These are phyloP conservation scores for Podarcis lilfordi DNA, from an alignment of 2,797 vertebrate genomes.

Conservation along the genomic window DNA sequence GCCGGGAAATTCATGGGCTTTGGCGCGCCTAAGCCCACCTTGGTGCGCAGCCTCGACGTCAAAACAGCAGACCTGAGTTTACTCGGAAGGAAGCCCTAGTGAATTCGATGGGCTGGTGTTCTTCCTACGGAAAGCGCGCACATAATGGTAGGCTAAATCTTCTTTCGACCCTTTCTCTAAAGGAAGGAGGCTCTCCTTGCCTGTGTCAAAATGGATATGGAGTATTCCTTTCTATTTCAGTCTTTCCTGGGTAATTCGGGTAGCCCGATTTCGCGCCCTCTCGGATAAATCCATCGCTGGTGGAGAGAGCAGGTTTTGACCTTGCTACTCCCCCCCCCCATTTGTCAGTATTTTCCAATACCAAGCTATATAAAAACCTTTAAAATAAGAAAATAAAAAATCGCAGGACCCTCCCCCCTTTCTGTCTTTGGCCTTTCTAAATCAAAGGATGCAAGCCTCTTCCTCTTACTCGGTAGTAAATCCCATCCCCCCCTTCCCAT, in stretches of 20 bases:
- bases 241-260: background rate
- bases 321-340: background rate
- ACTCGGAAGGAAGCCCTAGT: background rate
- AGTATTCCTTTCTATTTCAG: background rate
- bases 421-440: no score
- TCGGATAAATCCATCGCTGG: no score
- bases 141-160: background rate
- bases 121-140: background rate
- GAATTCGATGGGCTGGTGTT: background rate
- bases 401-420: no score
- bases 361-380: no score
- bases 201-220: background rate
- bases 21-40: background rate
- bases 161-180: background rate
- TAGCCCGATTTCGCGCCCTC: background rate
- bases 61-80: background rate
- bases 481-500: no score
- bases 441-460: no score
- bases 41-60: background rate
- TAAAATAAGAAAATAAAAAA: no score
- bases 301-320: background rate
- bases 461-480: no score
- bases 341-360: no score
- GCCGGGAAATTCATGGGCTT: background rate
- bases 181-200: background rate